Base-by-base conservation (phyloP, 2,797 vertebrate species). In the Urocyon cinereoargenteus region DNA sequence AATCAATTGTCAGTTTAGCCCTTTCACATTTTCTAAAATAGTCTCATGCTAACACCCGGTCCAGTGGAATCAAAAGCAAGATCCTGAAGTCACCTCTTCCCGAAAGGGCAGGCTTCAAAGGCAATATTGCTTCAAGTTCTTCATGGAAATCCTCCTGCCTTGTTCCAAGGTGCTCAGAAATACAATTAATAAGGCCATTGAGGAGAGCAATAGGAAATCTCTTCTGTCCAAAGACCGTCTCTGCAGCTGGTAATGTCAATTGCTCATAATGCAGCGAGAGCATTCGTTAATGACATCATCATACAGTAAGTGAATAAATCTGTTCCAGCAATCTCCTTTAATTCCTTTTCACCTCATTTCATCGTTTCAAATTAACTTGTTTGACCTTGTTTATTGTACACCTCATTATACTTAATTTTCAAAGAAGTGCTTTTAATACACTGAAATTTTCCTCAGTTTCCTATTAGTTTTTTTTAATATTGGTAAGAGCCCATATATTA, bases 1-100 rank as follows among this genome's bases (percentile, higher is more conserved):
- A 99, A 98, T 98, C 98, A 98, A 99, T 98, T 98, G 98, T 98
- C 99, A 98, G 98, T 98, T 98, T 92, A 98, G 98, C 93, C 97
- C 98, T 98, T 98, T 97, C 95, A 96, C 89, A 91, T 96, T 8
- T 96, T 97, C 97, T 98, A 84, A 98, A 98, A 97, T 36, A 68
- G 98, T 78, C 95, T 93, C 91, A 11, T 90, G 97, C 96, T 96
- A 97, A 96, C 66, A 91, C 59, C 57, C 77, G 79, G 87, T 34
- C 0, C 31, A 95, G 3, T 26, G 49, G 7, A 0, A 91, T 83
- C 45, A 53, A 97, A 98, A 97, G 55, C 68, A 2, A 40, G 93
- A 59, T 0, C 9, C 87, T 57, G 16, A 93, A 97, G 85, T 92
- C 55, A 14, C 79, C 81, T 92, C 92, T 96, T 89, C 90, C 75